Conservation (phyloP, 2,888 invertebrate genomes). For the Chrysodeixis includens region DNA sequence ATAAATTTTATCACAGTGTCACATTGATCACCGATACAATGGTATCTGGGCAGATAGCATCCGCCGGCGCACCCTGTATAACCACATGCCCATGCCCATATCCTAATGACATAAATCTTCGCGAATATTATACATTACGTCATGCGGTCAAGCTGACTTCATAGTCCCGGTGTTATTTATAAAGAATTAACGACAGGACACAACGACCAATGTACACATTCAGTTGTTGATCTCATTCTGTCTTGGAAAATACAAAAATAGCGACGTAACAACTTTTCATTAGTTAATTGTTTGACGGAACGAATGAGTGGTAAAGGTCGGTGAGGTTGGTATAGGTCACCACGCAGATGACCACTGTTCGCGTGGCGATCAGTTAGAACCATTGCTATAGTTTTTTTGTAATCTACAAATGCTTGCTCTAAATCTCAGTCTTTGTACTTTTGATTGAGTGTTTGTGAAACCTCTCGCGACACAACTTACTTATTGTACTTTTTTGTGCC, state of each 20-base stretch:
- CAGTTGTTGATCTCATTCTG: not conserved
- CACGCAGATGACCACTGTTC: too few species aligned
- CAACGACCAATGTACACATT: too few species aligned
- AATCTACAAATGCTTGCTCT: too few species aligned
- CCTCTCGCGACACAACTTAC: too few species aligned
- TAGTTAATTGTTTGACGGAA: not conserved
- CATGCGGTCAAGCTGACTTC: not conserved
- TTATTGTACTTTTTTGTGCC: too few species aligned
- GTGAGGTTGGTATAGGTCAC: too few species aligned
- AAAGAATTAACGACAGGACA: constrained; percentile 1
- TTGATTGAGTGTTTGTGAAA: too few species aligned
- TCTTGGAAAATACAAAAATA: not conserved
- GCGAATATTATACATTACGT: constrained; percentile 7
- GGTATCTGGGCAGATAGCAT: not conserved
- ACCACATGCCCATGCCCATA: not conserved
- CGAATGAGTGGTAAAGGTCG: too few species aligned
- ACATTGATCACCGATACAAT: not conserved
- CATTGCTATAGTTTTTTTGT: too few species aligned
- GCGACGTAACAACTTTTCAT: too few species aligned
- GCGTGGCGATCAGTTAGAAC: too few species aligned
- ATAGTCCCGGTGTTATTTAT: not conserved
- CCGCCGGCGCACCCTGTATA: not conserved
- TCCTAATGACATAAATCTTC: not conserved
- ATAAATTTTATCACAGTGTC: not conserved
- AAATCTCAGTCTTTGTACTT: too few species aligned